Base-by-base conservation (phyloP, 2,113 vertebrate genomes). In the Sclerurus mexicanus region DNA sequence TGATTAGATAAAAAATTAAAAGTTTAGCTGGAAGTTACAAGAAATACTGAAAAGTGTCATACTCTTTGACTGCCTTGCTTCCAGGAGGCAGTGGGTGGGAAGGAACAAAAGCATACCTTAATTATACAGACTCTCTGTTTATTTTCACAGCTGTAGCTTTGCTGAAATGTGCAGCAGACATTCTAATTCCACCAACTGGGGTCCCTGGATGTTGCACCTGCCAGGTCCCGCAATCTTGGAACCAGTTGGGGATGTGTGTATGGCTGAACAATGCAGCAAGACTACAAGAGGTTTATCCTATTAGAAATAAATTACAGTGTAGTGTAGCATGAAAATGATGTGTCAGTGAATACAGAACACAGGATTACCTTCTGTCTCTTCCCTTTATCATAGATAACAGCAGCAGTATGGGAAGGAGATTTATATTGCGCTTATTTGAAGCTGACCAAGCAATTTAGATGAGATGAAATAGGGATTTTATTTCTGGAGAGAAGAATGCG, bases 391-490 rank as follows among this genome's bases (percentile, higher is more conserved):
- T 62, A 93, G 95, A 96, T 72, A 96, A 96, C 93, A 97, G 95
- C 94, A 93, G 91, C 96, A 90, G 92, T 90, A 95, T 87, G 83
- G 96, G 95, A 95, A 97, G 78, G 88, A 97, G 97, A 98, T 98
- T 98, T 97, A 97, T 98, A 97, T 40, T 96, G 94, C 67, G 4
- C 90, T 92, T 83, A 93, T 97, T 96, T 97, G 94, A 95, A 94
- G 97, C 97, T 98, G 98, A 98, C 97, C 98, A 97, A 95, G 97
- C 97, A 97, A 95, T 97, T 98, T 97, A 92, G 94, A 95, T 97
- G 87, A 96, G 95, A 96, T 95, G 94, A 98, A 97, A 93, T 97
- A 96, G 87, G 96, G 96, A 93, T 97, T 97, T 97, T 98, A 97
- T 97, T 97, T 97, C 96, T 95, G 90, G 49, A 77, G 95, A 97